These are phyloP conservation scores for Augiades crinisus DNA, from an alignment of 2,888 invertebrate genomes.

Conservation along the genomic window DNA sequence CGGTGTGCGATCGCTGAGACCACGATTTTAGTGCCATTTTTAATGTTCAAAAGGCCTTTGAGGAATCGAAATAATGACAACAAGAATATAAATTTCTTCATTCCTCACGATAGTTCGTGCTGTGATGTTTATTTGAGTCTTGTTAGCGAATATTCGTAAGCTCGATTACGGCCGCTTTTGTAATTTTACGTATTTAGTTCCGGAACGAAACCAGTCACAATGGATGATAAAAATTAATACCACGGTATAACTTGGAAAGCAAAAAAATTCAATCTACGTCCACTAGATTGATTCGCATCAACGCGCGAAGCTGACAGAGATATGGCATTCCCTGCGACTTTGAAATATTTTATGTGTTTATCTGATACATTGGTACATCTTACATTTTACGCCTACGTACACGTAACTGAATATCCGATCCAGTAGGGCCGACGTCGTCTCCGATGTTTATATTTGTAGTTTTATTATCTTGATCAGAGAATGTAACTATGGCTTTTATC, in stretches of 20 bases:
- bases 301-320: not conserved
- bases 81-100: not conserved
- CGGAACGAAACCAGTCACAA: constrained; percentile 27
- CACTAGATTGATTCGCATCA: constrained; percentile 25
- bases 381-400: too few relatives aligned
- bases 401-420: too few relatives aligned
- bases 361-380: too few relatives aligned
- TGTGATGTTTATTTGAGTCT: not conserved
- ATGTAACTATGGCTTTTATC: not conserved
- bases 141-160: constrained; percentile 19
- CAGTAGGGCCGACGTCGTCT: not conserved
- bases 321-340: too few relatives aligned
- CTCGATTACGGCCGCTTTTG: constrained; percentile 16
- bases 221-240: constrained; percentile 23
- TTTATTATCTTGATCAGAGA: not conserved
- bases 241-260: constrained; percentile 11
- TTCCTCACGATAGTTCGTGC: not conserved
- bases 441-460: too few relatives aligned
- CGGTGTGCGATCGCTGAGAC: constrained; percentile 21
- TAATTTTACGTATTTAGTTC: constrained; percentile 28
- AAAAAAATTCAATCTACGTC: constrained; percentile 23
- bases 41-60: not conserved
- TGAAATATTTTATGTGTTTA: too few relatives aligned
- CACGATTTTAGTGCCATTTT: constrained; percentile 15
- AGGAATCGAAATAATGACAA: not conserved